Evolutionary conservation across 2,113 vertebrate species (phyloP).

Genomic region (Anoura caudifer): DNA sequence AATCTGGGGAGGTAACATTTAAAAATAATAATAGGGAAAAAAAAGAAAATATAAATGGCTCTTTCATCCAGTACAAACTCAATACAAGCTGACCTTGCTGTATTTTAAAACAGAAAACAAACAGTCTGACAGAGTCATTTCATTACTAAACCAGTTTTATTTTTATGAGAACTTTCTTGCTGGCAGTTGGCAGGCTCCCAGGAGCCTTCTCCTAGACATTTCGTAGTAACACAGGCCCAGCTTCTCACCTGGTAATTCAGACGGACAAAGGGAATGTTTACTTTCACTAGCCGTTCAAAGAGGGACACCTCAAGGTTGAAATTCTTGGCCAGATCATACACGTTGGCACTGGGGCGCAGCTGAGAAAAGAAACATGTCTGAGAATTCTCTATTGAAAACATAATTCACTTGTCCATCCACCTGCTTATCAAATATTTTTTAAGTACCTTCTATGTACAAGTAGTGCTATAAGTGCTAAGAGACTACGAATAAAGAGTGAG

Average conservation of each 20-base stretch:
- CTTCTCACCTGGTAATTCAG: slow-evolving; percentile 93
- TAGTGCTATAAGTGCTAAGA: not conserved
- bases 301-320: slow-evolving; percentile 95
- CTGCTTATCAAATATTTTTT: not conserved
- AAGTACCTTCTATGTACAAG: not conserved
- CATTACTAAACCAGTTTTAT: not conserved
- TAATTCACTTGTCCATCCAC: not conserved
- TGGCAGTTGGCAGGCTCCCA: not conserved
- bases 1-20: not conserved
- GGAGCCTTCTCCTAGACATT: not conserved
- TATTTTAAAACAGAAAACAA: slow-evolving; percentile 18
- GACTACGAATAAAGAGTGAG: not conserved
- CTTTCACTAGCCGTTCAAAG: slow-evolving; percentile 94
- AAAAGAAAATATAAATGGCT: not conserved
- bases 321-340: slow-evolving; percentile 94
- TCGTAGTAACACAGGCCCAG: not conserved
- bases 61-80: not conserved
- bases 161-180: not conserved
- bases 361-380: slow-evolving; percentile 71
- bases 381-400: not conserved
- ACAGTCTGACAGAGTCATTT: not conserved
- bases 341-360: slow-evolving; percentile 93
- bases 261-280: slow-evolving; percentile 88
- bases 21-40: not conserved
- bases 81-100: not conserved